Evolutionary conservation across 2,888 invertebrate genomes (phyloP).

Genomic region (Nematopogon swammerdamellus): DNA sequence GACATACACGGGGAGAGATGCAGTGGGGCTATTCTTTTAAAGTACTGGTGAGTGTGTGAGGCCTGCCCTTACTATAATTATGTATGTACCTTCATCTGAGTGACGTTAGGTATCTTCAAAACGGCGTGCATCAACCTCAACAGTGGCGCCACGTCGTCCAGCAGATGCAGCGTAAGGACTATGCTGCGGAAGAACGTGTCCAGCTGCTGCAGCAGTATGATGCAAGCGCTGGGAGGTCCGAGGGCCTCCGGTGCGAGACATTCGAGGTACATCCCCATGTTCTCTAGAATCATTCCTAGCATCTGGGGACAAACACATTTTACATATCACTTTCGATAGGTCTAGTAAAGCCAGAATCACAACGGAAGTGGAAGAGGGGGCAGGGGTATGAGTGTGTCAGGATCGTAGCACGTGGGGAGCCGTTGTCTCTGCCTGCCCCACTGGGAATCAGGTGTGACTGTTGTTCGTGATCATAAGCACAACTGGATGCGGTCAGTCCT

Average conservation of each 20-base stretch:
- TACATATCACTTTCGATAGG: no score
- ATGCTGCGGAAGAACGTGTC: constrained; percentile 83
- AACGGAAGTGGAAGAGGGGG: no score
- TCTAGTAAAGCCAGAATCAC: no score
- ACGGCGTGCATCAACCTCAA: constrained; percentile 75
- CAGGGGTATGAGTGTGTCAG: no score
- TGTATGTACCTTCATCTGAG: constrained; percentile 70
- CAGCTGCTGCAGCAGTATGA: constrained; percentile 77
- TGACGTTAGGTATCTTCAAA: constrained; percentile 81
- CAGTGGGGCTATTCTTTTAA: neutral
- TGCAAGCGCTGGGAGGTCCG: constrained; percentile 64
- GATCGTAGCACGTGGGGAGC: no score
- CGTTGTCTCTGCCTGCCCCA: no score
- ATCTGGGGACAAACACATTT: neutral
- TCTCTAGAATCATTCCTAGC: constrained; percentile 56
- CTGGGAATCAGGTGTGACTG: no score
- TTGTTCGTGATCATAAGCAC: no score
- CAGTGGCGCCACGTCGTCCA: constrained; percentile 69
- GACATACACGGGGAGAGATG: no score
- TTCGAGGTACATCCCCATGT: constrained; percentile 91
- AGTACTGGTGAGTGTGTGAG: no score
- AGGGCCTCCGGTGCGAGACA: constrained; percentile 83
- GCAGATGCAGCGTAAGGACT: constrained; percentile 63
- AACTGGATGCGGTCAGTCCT: no score
- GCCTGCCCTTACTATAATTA: no score